These are phyloP conservation scores for Xestia sexstrigata DNA, from an alignment of 2,888 invertebrate species.

Conservation along the genomic window DNA sequence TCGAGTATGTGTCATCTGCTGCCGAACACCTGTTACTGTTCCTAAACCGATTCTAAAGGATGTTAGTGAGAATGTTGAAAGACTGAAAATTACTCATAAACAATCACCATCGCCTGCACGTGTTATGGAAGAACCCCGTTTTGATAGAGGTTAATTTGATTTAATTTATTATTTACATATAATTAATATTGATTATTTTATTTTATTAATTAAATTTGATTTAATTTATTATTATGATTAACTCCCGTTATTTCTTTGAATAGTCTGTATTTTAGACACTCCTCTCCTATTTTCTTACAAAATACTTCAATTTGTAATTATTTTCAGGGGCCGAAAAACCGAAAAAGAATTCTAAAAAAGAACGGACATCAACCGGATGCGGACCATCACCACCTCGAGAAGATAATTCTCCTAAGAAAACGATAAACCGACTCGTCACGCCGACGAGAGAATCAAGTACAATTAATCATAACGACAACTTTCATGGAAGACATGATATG, in stretches of 20 bases:
- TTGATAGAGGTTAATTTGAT: slow-evolving; percentile 91
- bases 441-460: slow-evolving; percentile 85
- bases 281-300: slow-evolving; percentile 8
- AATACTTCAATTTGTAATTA: not conserved
- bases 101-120: slow-evolving; percentile 50
- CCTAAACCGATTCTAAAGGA: slow-evolving; percentile 73
- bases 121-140: slow-evolving; percentile 73
- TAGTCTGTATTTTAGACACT: not conserved
- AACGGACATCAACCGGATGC: slow-evolving; percentile 90
- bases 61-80: slow-evolving; percentile 63
- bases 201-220: too few relatives aligned
- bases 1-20: slow-evolving; percentile 96
- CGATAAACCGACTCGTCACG: slow-evolving; percentile 79
- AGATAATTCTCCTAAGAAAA: slow-evolving; percentile 66
- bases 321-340: slow-evolving; percentile 71
- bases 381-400: slow-evolving; percentile 92
- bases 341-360: slow-evolving; percentile 78
- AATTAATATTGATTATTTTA: too few relatives aligned
- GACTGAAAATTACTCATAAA: slow-evolving; percentile 65
- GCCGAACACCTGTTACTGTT: slow-evolving; percentile 93
- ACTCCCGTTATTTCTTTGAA: not conserved
- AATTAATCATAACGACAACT: slow-evolving; percentile 59
- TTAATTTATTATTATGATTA: not conserved
- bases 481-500: slow-evolving; percentile 79
- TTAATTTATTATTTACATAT: not conserved